These are phyloP conservation scores for Parnassius mnemosyne DNA, from an alignment of 2,888 invertebrate genomes.

Conservation along the genomic window DNA sequence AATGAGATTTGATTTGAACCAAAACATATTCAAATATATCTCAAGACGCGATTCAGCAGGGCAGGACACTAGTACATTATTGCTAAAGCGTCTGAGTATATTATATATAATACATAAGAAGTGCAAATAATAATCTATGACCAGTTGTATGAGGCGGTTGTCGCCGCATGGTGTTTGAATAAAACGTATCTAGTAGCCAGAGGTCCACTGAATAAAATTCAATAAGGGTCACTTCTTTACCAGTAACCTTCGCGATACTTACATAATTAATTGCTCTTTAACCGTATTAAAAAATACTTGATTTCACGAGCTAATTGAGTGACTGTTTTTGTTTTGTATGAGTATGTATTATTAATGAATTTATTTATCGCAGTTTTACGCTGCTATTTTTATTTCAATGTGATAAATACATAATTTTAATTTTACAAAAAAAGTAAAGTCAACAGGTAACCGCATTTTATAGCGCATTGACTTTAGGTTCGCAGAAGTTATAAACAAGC, in stretches of 20 bases:
- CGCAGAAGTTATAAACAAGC: slow-evolving; percentile 38
- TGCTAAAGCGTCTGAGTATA: too few relatives aligned
- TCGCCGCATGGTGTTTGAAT: too few relatives aligned
- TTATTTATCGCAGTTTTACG: not conserved
- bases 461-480: slow-evolving; percentile 35
- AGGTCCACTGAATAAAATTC: slow-evolving; percentile 36
- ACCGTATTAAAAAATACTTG: slow-evolving; percentile 28
- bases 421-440: slow-evolving; percentile 5
- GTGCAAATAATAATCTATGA: too few relatives aligned
- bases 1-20: too few relatives aligned
- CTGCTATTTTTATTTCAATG: slow-evolving; percentile 5
- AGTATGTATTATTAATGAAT: slow-evolving; percentile 4
- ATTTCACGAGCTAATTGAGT: slow-evolving; percentile 14
- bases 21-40: too few relatives aligned
- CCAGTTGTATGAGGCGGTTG: too few relatives aligned
- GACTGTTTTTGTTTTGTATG: slow-evolving; percentile 11
- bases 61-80: too few relatives aligned
- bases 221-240: slow-evolving; percentile 53
- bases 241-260: slow-evolving; percentile 63
- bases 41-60: too few relatives aligned
- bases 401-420: slow-evolving; percentile 9
- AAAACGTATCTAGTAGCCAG: not conserved
- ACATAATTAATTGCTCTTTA: slow-evolving; percentile 56
- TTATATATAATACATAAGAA: too few relatives aligned
- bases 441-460: slow-evolving; percentile 20